Evolutionary conservation across 2,888 invertebrate species (phyloP).

Genomic region (Macrosiphum euphorbiae): DNA sequence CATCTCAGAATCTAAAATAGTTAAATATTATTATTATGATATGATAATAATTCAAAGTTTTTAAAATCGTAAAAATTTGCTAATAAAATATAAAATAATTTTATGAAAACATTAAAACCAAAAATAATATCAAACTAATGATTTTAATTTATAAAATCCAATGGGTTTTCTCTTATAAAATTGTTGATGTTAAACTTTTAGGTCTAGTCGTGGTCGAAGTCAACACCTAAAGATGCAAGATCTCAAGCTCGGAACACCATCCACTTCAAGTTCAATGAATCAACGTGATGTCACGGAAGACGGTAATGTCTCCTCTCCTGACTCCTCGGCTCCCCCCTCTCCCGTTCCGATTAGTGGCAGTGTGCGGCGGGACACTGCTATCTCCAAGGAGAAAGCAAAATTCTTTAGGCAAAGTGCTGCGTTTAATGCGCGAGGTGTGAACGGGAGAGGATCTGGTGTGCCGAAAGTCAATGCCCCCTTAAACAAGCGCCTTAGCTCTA

Average conservation of each 20-base stretch:
- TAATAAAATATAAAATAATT: not conserved
- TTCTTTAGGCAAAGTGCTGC: slow-evolving; percentile 83
- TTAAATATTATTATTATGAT: not conserved
- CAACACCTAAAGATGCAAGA: slow-evolving; percentile 34
- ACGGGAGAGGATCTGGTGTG: slow-evolving; percentile 70
- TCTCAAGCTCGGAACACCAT: slow-evolving; percentile 12
- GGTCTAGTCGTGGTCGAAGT: slow-evolving; percentile 51
- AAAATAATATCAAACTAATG: not conserved
- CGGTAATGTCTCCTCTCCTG: slow-evolving; percentile 68
- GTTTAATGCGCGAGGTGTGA: slow-evolving; percentile 75
- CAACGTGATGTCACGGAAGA: slow-evolving; percentile 68
- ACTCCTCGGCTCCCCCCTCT: slow-evolving; percentile 67
- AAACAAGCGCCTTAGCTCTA: slow-evolving; percentile 65
- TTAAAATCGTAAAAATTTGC: not conserved
- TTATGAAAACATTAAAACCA: not conserved
- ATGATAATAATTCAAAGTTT: not conserved
- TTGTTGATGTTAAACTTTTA: slow-evolving; percentile 25
- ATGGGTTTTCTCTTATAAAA: not conserved
- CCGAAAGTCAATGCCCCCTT: slow-evolving; percentile 61
- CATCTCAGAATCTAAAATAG: not conserved
- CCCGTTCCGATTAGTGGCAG: slow-evolving; percentile 69
- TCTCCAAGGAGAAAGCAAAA: slow-evolving; percentile 90
- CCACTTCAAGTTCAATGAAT: slow-evolving; percentile 58
- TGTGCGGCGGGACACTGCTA: slow-evolving; percentile 75
- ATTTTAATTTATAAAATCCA: not conserved